phyloP scores from a whole-genome alignment of 2,113 vertebrate species.

The Nipponia nippon region DNA sequence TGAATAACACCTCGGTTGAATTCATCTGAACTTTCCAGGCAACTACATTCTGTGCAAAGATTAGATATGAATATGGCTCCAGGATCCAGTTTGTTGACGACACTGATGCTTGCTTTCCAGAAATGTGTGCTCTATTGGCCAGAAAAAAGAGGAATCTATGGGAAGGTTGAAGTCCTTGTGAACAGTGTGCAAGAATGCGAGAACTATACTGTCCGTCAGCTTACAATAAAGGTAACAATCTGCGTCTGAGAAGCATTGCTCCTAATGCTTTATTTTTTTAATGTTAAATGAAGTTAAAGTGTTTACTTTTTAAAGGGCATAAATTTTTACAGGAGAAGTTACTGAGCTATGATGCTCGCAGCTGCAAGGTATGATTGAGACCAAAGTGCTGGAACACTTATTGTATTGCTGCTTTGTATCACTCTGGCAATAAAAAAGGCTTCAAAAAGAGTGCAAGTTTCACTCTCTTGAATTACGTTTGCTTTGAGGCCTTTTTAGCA shows the following conservation, averaged over 20 bases:
- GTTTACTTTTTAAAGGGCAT: neutral
- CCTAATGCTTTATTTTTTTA: neutral
- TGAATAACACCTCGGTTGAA: neutral
- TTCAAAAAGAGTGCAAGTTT: neutral
- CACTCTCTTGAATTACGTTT: neutral
- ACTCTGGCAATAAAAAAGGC: neutral
- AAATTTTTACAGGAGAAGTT: neutral
- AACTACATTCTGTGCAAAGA: neutral
- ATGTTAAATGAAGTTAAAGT: neutral
- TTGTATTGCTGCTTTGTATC: neutral
- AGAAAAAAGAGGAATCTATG: slow-evolving; percentile 93
- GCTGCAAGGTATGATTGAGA: neutral
- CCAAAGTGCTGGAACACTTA: neutral
- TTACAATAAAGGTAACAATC: slow-evolving; percentile 87
- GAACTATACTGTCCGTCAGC: slow-evolving; percentile 85
- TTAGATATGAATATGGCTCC: neutral
- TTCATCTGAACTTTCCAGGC: neutral
- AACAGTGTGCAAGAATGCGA: slow-evolving; percentile 83
- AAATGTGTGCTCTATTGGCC: slow-evolving; percentile 98
- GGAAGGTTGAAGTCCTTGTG: slow-evolving; percentile 90
- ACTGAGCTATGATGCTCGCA: neutral
- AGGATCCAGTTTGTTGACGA: neutral
- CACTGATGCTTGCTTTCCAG: slow-evolving; percentile 61
- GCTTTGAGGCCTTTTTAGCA: neutral
- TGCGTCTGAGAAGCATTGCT: neutral